These are phyloP conservation scores for Pediacus dermestoides DNA, from an alignment of 2,888 invertebrate genomes.

Conservation along the genomic window DNA sequence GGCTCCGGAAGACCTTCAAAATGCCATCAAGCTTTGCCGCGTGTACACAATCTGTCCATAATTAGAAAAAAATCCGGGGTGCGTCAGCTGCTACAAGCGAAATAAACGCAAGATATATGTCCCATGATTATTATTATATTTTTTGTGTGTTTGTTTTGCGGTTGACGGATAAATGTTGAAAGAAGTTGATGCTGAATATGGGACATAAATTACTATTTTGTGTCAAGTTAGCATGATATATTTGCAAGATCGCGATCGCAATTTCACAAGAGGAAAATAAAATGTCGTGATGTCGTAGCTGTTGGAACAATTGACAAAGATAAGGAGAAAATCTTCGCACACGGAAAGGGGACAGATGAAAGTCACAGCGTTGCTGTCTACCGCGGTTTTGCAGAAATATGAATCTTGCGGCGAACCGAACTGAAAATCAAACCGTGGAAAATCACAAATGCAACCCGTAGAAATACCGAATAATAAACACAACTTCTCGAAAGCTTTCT, in stretches of 20 bases:
- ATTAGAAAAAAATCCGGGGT: slow-evolving; percentile 35
- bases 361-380: slow-evolving; percentile 17
- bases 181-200: slow-evolving; percentile 10
- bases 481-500: slow-evolving; percentile 19
- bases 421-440: slow-evolving; percentile 23
- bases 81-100: slow-evolving; percentile 28
- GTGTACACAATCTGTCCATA: slow-evolving; percentile 37
- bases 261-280: slow-evolving; percentile 19
- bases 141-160: slow-evolving; percentile 3
- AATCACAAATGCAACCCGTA: slow-evolving; percentile 21
- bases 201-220: slow-evolving; percentile 16
- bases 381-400: slow-evolving; percentile 18
- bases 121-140: slow-evolving; percentile 3
- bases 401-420: slow-evolving; percentile 19
- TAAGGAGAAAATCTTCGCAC: slow-evolving; percentile 23
- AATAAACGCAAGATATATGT: slow-evolving; percentile 30
- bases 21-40: slow-evolving; percentile 35
- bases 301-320: slow-evolving; percentile 26
- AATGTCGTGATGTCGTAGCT: slow-evolving; percentile 21
- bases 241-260: slow-evolving; percentile 11
- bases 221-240: slow-evolving; percentile 13
- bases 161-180: slow-evolving; percentile 8
- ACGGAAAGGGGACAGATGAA: slow-evolving; percentile 21
- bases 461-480: slow-evolving; percentile 25
- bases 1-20: slow-evolving; percentile 39